Evolutionary conservation across 1,140 invertebrate species (phyloP).

Genomic region (Episyrphus balteatus): DNA sequence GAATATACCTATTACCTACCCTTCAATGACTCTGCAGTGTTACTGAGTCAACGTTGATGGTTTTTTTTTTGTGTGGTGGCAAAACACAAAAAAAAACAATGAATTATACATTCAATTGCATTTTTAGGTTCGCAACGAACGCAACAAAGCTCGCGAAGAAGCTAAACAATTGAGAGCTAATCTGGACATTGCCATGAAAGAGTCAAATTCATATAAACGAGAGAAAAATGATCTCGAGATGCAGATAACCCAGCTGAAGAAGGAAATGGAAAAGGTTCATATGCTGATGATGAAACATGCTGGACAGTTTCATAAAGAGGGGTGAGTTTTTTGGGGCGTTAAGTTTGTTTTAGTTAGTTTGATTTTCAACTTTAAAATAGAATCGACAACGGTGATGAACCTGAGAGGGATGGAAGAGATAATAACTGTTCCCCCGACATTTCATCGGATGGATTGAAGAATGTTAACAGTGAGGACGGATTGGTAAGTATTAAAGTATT

Average conservation of each 20-base stretch:
- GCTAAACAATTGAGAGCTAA: conserved; percentile 67
- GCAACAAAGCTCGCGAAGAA: conserved; percentile 80
- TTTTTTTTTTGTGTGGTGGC: no score
- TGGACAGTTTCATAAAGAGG: conserved; percentile 46
- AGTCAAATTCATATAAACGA: conserved; percentile 59
- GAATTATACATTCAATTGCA: background rate
- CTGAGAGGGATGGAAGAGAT: conserved; percentile 28
- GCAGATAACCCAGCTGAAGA: conserved; percentile 70
- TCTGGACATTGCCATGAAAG: conserved; percentile 67
- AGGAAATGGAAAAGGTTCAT: conserved; percentile 67
- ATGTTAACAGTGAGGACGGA: conserved; percentile 39
- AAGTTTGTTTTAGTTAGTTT: background rate
- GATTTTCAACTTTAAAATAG: conserved; percentile 1
- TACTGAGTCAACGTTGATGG: no score
- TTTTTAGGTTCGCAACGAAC: conserved; percentile 60
- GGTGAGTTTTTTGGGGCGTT: conserved; percentile 1
- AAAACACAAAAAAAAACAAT: no score
- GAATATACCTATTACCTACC: no score
- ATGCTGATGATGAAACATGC: conserved; percentile 55
- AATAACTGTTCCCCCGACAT: conserved; percentile 29
- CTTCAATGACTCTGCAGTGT: no score
- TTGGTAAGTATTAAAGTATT: conserved; percentile 14
- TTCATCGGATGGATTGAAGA: conserved; percentile 36
- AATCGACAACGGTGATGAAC: conserved; percentile 23
- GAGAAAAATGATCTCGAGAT: conserved; percentile 69